Base-by-base conservation (phyloP, 2,888 invertebrate genomes). In the Andricus curvator region DNA sequence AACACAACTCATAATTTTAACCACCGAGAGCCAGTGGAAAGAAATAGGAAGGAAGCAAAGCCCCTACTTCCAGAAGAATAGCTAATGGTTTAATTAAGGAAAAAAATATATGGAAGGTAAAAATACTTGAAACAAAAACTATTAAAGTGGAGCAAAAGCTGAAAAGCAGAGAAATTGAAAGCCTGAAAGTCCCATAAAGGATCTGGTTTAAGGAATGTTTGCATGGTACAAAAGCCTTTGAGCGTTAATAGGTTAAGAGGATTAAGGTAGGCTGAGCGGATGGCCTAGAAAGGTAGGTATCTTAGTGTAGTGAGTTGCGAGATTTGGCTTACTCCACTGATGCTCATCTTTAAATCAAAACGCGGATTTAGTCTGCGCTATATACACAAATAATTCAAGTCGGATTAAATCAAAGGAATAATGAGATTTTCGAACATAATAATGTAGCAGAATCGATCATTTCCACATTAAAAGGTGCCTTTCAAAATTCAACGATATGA, bases 171-270 rank as follows among this genome's bases (percentile, higher is more conserved):
- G 15, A 74, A 56, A 56, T 74, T 56, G 74, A 60, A 74, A 74
- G 74, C 37, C 74, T 74, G 56, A 56, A 74, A 74, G 33, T 33
- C 13, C 33, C 56, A 56, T 56, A 33, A 60, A 60, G 74, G 74
- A 74, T 74, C 74, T 74, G 37, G 56, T 70, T 70, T 60, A 60
- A 74, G 74, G 74, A 74, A 74, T 74, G 74, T 56, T 74, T 74
- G 56, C 74, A 60, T 78, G 76, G 76, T 77, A 83, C 81, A 84
- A 86, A 85, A 85, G 85, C 82, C 83, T 87, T 86, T 84, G 84
- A 85, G 86, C 85, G 88, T 86, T 88, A 86, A 87, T 88, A 87
- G 86, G 85, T 86, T 85, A 86, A 88, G 83, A 82, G 85, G 88
- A 88, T 88, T 85, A 87, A 86, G 83, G 81, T 83, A 85, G 86